These are phyloP conservation scores for Piscicola geometra DNA, from an alignment of 2,888 invertebrate genomes.

Conservation along the genomic window DNA sequence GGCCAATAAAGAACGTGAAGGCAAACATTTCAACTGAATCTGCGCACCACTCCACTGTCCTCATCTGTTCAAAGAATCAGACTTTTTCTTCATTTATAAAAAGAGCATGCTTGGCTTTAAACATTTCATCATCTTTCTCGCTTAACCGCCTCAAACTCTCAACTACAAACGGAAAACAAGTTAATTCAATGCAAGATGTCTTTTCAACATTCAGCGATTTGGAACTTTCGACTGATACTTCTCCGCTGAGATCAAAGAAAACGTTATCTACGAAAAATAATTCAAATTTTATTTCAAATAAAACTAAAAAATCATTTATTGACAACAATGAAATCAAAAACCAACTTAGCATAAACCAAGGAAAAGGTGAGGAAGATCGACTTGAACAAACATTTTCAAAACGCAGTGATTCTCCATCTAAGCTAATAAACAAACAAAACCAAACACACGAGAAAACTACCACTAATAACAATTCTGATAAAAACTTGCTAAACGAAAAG, in stretches of 20 bases:
- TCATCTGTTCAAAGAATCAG: conserved; percentile 13
- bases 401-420: too few relatives aligned
- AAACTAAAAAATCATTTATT: too few relatives aligned
- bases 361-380: too few relatives aligned
- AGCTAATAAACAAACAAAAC: neutral
- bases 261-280: too few relatives aligned
- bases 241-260: neutral
- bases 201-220: neutral
- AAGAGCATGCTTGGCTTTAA: conserved; percentile 6
- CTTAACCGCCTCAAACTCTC: neutral
- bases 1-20: too few relatives aligned
- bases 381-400: too few relatives aligned
- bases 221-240: neutral
- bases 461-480: neutral
- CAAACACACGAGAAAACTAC: neutral
- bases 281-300: too few relatives aligned
- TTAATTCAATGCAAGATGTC: conserved; percentile 12
- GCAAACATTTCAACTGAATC: too few relatives aligned
- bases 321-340: too few relatives aligned
- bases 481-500: neutral
- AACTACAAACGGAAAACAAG: neutral
- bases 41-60: neutral
- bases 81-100: neutral
- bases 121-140: neutral
- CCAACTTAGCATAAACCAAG: too few relatives aligned